Evolutionary conservation across 2,797 vertebrate species (phyloP), one percentile per base, ranked within the genome.

Genomic region (Masticophis lateralis): DNA sequence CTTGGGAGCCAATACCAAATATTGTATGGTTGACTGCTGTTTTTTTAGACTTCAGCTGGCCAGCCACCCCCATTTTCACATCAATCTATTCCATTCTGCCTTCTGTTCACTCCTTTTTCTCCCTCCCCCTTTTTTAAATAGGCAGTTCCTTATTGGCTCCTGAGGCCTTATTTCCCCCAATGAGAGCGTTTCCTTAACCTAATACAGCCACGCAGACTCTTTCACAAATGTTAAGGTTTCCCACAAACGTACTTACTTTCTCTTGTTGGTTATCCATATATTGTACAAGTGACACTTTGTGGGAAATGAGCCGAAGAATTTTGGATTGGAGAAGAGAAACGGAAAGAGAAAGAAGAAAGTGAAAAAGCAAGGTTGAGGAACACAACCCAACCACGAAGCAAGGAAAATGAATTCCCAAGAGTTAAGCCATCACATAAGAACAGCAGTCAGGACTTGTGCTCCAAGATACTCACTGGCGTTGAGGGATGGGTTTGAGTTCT

Each of bases 401-500:
- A 12, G n/a, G 11, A 43, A 25, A 25, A 27, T 86, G 79, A 87
- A 90, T 47, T 55, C 43, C 3, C n/a, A 47, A 59, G 43, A 37
- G 8, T 25, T 10, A 87, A 91, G 22, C 2, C 16, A 32, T 32
- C 4, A 5, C 28, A 37, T 6, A 37, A 57, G 60, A 47, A 55
- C 20, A 4, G 12, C 16, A 53, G 7, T 60, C 5, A 88, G 11
- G 43, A 53, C 11, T 28, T 53, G 22, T 7, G n/a, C 13, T 3
- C 28, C 57, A 43, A 57, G 59, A 27, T 86, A 97, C 98, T 98
- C 94, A 99, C 99, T 98, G 47, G 98, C 98, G 60, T 99, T 98
- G 86, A 97, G 91, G 37, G 97, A 97, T 47, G 98, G 99, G 96
- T 98, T 99, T 55, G 98, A 98, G 97, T 99, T 99, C 97, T 99